phyloP scores from a whole-genome alignment of 30 jellyfish, hydroid and myxozoan genomes.

The Haliclystus octoradiatus region DNA sequence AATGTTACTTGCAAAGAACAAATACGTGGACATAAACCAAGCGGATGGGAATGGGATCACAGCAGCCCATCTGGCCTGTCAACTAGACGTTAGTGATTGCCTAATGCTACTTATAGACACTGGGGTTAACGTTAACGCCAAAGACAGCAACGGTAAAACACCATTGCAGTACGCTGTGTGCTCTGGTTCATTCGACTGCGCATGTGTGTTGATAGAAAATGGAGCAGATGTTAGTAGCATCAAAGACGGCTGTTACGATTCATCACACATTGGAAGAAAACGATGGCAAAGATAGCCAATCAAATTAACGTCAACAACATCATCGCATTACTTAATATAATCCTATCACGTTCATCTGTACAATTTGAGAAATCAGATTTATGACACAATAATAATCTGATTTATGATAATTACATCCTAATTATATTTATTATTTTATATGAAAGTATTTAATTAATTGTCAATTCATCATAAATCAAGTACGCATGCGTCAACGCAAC shows the following conservation, averaged over 20 bases:
- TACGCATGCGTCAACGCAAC: too few species aligned
- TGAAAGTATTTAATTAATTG: too few species aligned
- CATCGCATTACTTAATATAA: too few species aligned
- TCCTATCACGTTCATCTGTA: too few species aligned
- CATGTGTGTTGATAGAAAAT: conserved; percentile 54
- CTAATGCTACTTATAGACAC: conserved; percentile 50
- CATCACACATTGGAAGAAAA: not conserved
- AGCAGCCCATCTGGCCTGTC: conserved; percentile 74
- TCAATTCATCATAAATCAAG: too few species aligned
- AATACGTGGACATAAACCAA: conserved; percentile 30
- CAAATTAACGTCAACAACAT: too few species aligned
- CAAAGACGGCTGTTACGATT: conserved; percentile 39
- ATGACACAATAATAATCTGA: too few species aligned
- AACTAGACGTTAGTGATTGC: conserved; percentile 57
- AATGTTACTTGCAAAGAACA: conserved; percentile 31
- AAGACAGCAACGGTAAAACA: conserved; percentile 31
- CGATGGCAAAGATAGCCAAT: not conserved
- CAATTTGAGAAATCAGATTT: too few species aligned
- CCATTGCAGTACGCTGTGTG: conserved; percentile 85
- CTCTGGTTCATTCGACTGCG: conserved; percentile 84
- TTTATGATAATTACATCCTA: too few species aligned
- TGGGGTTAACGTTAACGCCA: conserved; percentile 70
- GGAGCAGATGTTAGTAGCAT: conserved; percentile 73
- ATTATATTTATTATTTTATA: too few species aligned
- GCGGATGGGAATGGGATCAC: conserved; percentile 67